These are phyloP conservation scores for Enteromius anoplus DNA, from an alignment of 2,797 vertebrate species.

Conservation along the genomic window DNA sequence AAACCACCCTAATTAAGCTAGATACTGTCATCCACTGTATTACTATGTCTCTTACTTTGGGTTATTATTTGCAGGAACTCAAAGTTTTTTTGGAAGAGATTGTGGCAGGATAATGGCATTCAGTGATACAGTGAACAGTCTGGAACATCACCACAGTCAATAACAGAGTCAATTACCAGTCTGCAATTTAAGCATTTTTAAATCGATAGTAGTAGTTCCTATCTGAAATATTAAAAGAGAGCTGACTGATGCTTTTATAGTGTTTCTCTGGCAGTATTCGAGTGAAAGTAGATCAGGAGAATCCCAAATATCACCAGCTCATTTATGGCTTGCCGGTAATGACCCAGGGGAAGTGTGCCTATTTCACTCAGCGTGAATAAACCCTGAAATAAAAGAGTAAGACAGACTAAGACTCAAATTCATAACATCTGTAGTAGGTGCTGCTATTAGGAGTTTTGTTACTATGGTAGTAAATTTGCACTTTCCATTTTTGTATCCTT, in stretches of 20 bases:
- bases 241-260: background rate
- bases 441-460: background rate
- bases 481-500: background rate
- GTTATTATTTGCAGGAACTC: conserved; percentile 3
- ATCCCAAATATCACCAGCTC: conserved; percentile 13
- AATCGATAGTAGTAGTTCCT: background rate
- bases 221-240: conserved; percentile 7
- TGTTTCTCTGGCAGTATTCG: background rate
- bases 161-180: background rate
- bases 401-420: background rate
- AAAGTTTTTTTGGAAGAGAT: background rate
- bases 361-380: conserved; percentile 35
- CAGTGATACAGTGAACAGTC: background rate
- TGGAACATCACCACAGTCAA: background rate
- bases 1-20: background rate
- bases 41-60: background rate
- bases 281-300: conserved; percentile 24
- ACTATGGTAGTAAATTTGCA: background rate
- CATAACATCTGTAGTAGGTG: conserved; percentile 19
- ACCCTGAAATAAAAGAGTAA: conserved; percentile 17
- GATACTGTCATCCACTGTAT: background rate
- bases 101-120: conserved; percentile 9
- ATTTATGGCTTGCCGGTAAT: conserved; percentile 25
- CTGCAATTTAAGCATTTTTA: background rate
- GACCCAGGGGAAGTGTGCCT: conserved; percentile 47